Conservation (phyloP, 2,113 vertebrate genomes). For the Columba livia region DNA sequence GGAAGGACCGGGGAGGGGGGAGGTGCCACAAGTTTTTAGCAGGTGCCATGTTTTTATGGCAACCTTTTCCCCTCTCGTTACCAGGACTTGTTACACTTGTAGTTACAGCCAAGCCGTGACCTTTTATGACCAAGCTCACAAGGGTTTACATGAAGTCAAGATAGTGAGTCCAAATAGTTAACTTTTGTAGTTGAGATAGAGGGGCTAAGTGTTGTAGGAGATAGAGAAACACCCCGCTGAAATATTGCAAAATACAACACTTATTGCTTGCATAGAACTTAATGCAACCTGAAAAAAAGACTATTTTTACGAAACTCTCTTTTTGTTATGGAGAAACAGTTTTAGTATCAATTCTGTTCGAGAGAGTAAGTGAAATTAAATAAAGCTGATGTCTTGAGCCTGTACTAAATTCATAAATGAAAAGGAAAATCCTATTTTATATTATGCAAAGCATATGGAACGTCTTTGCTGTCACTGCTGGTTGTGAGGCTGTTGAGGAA, state of each 20-base stretch:
- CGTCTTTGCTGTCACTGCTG: neutral
- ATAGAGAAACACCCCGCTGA: neutral
- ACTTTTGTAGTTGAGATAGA: neutral
- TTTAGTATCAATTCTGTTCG: neutral
- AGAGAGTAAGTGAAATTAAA: neutral
- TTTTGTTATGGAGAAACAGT: neutral
- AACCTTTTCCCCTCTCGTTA: neutral
- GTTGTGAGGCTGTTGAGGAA: neutral
- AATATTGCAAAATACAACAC: neutral
- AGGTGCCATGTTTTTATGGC: neutral
- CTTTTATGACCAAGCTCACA: accelerated
- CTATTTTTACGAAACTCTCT: neutral
- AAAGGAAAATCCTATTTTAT: neutral
- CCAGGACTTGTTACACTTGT: neutral
- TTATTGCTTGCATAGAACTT: neutral
- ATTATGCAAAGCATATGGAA: neutral
- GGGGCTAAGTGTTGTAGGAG: neutral
- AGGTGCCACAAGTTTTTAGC: neutral
- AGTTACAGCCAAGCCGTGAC: neutral
- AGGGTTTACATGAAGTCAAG: neutral
- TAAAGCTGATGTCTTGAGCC: neutral
- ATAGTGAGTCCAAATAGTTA: neutral
- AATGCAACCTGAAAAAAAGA: neutral
- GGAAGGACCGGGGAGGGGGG: neutral
- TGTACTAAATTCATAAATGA: neutral